Evolutionary conservation across 2,113 vertebrate genomes (phyloP).

Genomic region (Dermatemys mawii): DNA sequence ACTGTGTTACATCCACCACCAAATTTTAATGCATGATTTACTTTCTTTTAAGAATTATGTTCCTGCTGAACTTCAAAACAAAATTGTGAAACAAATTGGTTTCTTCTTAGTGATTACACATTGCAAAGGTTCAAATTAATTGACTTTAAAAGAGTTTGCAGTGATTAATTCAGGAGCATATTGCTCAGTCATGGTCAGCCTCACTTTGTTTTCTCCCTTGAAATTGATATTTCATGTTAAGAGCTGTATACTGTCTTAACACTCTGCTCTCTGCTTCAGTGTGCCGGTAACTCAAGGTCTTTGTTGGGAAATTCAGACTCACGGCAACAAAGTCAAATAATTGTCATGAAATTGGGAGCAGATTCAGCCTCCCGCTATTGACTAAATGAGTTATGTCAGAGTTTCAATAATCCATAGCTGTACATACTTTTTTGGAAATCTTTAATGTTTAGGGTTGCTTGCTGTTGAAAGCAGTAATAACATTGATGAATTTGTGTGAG

Average conservation of each 20-base stretch:
- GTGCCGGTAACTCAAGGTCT: not conserved
- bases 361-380: not conserved
- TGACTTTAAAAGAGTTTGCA: not conserved
- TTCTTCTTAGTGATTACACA: not conserved
- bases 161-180: not conserved
- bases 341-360: not conserved
- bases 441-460: not conserved
- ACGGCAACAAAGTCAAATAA: not conserved
- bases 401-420: not conserved
- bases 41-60: not conserved
- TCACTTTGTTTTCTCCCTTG: not conserved
- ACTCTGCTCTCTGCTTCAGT: not conserved
- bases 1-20: not conserved
- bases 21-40: not conserved
- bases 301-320: not conserved
- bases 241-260: not conserved
- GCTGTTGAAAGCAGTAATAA: not conserved
- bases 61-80: not conserved
- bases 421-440: not conserved
- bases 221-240: not conserved
- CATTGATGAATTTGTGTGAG: not conserved
- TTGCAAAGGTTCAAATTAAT: not conserved
- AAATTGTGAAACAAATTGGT: not conserved
- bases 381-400: not conserved
- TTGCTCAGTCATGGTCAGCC: not conserved